Base-by-base conservation (phyloP, 2,797 vertebrate genomes). In the Alcedo quadribrachys region DNA sequence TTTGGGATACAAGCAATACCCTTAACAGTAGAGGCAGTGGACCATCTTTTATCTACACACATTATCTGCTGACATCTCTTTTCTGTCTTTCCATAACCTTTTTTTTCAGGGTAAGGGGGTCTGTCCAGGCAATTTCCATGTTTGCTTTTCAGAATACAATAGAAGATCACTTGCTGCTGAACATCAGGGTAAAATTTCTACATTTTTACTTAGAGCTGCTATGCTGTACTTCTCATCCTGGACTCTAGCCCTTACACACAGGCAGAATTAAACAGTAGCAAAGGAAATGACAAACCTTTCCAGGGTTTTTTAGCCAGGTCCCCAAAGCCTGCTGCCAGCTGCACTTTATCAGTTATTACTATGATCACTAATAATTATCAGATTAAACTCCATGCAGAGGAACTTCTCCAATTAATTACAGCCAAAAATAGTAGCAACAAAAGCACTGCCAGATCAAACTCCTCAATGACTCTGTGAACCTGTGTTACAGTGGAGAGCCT, bases 401-500 rank as follows among this genome's bases (percentile, higher is more conserved):
- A 94, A 77, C 63, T 63, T 87, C 62, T 85, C 68, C 89, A 86
- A 76, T 79, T 95, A 92, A 94, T 94, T 95, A 92, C 71, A 84
- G 48, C 40, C 67, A 81, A 68, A 90, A 93, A 92, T 65, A 95
- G 91, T 53, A 83, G 79, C 6, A n/a, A 85, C 74, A 89, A 85
- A 92, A 94, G 62, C 79, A n/a, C 32, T 85, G 48, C 81, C 88
- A 89, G 75, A 93, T 77, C 62, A 77, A 80, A 51, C 60, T 85
- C 45, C 66, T 89, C 12, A 3, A 43, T 45, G 76, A 46, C 82
- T 90, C 69, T 75, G 43, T 73, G 68, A 94, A 89, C 92, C 84
- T 51, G 40, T 60, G 85, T 40, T 84, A 68, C 19, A 71, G 76
- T 35, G 2, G 33, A 30, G 45, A 86, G 86, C 42, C 86, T 89